phyloP scores from a whole-genome alignment of 2,797 vertebrate genomes.

The Dryobates pubescens region DNA sequence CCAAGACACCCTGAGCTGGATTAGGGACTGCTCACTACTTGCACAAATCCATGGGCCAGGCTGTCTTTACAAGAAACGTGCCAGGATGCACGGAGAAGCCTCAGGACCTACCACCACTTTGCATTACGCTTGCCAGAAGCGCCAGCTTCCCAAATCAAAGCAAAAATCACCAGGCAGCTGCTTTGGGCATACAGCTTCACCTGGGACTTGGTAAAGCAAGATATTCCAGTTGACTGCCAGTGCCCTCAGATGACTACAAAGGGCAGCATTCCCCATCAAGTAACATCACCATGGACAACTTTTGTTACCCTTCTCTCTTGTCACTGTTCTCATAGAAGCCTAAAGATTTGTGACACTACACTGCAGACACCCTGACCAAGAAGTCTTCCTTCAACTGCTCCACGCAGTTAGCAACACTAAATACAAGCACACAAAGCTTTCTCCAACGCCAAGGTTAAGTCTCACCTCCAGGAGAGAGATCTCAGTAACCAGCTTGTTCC shows the following conservation, averaged over 20 bases:
- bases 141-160: not conserved
- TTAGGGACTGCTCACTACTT: not conserved
- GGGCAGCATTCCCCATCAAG: not conserved
- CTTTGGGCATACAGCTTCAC: slow-evolving; percentile 5
- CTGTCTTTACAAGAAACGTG: not conserved
- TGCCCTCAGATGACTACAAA: not conserved
- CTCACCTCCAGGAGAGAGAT: not conserved
- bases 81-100: not conserved
- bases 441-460: not conserved
- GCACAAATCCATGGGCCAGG: not conserved
- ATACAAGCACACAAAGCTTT: not conserved
- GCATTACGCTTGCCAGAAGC: slow-evolving; percentile 37
- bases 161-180: not conserved
- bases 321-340: rapidly evolving
- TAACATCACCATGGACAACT: not conserved
- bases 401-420: not conserved
- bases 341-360: not conserved
- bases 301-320: rapidly evolving
- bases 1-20: not conserved
- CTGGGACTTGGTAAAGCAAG: slow-evolving; percentile 30
- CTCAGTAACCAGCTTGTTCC: not conserved
- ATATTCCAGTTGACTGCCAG: slow-evolving; percentile 39
- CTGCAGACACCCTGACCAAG: not conserved
- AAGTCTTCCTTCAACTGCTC: not conserved
- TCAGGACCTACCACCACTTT: not conserved